Conservation (phyloP, 1,140 invertebrate genomes). For the Pogonomyrmex californicus region DNA sequence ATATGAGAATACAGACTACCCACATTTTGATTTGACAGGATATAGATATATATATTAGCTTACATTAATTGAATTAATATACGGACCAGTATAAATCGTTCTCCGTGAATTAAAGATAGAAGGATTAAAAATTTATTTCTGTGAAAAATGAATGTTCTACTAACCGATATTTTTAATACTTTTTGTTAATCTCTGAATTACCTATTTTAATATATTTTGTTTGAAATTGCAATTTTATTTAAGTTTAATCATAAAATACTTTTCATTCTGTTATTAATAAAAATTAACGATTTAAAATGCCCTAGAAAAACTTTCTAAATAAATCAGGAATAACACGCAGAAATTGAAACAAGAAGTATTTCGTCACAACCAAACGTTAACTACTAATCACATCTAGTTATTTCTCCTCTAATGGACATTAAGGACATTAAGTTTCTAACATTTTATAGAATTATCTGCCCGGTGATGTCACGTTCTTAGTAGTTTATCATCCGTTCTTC, state of each 20-base stretch:
- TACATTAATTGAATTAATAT: neutral
- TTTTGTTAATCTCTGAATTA: neutral
- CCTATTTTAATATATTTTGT: neutral
- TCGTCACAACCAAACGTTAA: conserved; percentile 38
- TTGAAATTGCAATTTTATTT: neutral
- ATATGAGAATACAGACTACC: neutral
- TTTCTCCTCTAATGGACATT: conserved; percentile 59
- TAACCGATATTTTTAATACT: neutral
- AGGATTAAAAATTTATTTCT: conserved; percentile 3
- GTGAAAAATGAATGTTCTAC: neutral
- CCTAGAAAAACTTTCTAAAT: neutral
- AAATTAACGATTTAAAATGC: neutral
- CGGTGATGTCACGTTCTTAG: conserved; percentile 20
- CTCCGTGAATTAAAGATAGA: neutral
- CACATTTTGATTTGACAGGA: neutral
- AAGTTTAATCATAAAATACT: neutral
- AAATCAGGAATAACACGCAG: too few relatives aligned
- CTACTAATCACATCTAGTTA: conserved; percentile 21
- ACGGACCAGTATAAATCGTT: neutral
- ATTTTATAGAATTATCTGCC: conserved; percentile 68
- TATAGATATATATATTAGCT: neutral
- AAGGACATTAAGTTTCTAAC: conserved; percentile 67
- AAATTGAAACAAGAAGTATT: conserved; percentile 11
- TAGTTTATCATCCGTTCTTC: conserved; percentile 68
- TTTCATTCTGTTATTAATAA: neutral